Percentiles rank a stretch among this genome's conserved stretches.
phyloP scores from a whole-genome alignment of 2,113 vertebrate genomes.

The Pica pica region DNA sequence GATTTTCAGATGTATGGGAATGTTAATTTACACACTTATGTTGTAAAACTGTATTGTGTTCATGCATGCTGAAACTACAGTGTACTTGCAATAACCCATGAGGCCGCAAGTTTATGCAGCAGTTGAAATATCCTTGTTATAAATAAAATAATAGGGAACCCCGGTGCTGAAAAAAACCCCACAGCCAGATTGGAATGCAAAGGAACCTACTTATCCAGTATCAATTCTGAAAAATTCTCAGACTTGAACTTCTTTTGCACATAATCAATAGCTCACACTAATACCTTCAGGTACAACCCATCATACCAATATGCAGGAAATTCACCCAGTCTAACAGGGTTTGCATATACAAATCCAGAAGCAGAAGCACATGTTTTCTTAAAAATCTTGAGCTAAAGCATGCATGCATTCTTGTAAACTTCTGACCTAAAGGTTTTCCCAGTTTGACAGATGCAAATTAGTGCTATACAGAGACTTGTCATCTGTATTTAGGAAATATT shows the following conservation, averaged over 20 bases:
- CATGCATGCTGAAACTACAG: neutral
- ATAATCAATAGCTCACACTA: neutral
- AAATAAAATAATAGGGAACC: neutral
- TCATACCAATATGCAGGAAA: neutral
- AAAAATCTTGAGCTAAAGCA: neutral
- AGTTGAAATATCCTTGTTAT: slow-evolving; percentile 41
- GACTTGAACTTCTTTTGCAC: neutral
- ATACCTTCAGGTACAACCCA: neutral
- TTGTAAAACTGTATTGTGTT: neutral
- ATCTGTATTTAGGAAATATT: neutral
- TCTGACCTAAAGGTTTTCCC: neutral
- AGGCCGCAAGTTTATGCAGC: neutral
- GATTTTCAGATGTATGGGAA: neutral
- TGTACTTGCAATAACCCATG: neutral
- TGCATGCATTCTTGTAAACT: neutral
- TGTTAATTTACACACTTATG: slow-evolving; percentile 10
- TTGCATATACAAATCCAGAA: neutral
- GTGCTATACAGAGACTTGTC: neutral
- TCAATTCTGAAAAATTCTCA: neutral
- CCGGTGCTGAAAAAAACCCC: neutral
- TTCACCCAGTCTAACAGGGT: rapidly evolving
- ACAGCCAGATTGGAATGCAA: neutral
- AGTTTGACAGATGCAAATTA: neutral
- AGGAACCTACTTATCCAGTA: neutral
- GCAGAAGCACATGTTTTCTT: neutral